These are phyloP conservation scores for Azorinus chamasolen DNA, from an alignment of 2,888 invertebrate genomes.

Conservation along the genomic window DNA sequence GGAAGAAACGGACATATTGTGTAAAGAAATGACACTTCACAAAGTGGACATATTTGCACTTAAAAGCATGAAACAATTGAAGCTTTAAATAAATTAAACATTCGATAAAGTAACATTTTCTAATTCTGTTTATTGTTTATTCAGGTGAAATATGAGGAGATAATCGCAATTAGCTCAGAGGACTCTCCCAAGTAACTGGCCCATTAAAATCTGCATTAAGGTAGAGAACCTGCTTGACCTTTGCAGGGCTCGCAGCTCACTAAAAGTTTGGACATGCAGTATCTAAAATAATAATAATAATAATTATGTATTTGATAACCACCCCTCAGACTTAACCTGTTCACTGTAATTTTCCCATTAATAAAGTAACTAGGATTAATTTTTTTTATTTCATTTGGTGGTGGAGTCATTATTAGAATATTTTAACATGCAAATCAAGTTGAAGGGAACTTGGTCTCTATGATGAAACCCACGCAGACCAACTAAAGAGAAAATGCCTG, in stretches of 20 bases:
- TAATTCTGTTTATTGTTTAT: constrained; percentile 40
- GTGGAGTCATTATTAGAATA: constrained; percentile 58
- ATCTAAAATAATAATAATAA: constrained; percentile 49
- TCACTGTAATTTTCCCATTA: constrained; percentile 58
- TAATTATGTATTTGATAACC: constrained; percentile 47
- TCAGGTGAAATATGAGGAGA: constrained; percentile 54
- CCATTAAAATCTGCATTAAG: constrained; percentile 35
- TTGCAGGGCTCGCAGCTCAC: constrained; percentile 55
- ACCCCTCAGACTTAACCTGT: constrained; percentile 54
- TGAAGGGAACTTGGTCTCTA: not conserved
- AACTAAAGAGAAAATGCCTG: no score
- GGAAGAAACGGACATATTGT: no score
- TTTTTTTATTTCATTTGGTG: constrained; percentile 47
- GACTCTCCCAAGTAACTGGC: no score
- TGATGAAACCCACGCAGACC: no score
- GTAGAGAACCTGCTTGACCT: constrained; percentile 46
- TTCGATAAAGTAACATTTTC: not conserved
- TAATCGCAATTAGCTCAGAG: not conserved
- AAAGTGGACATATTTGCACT: no score
- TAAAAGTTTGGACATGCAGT: constrained; percentile 66
- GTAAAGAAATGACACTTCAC: no score
- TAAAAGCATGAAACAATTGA: no score
- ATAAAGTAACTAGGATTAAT: constrained; percentile 48
- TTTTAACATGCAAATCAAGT: constrained; percentile 48
- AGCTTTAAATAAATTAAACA: no score